Evolutionary conservation across 1,140 invertebrate species (phyloP).

Genomic region (Orius laevigatus): DNA sequence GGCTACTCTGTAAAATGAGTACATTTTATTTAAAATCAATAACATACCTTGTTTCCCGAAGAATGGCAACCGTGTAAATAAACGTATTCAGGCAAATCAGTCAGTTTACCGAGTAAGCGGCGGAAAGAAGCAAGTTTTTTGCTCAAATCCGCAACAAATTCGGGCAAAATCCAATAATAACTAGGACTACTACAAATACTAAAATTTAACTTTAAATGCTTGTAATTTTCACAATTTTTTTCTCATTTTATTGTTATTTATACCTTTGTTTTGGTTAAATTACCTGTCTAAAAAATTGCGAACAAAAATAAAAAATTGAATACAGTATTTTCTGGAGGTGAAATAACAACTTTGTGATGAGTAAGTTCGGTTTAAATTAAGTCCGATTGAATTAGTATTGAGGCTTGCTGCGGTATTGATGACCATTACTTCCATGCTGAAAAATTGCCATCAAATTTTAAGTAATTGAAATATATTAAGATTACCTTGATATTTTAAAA

Average conservation of each 20-base stretch:
- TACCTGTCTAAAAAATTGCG: conserved; percentile 7
- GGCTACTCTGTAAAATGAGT: conserved; percentile 23
- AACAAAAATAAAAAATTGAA: conserved; percentile 10
- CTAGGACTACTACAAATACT: conserved; percentile 4
- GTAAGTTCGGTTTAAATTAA: conserved; percentile 1
- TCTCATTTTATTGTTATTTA: too few relatives aligned
- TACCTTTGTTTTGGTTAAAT: too few relatives aligned
- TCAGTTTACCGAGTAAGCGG: conserved; percentile 21
- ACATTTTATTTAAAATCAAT: conserved; percentile 10
- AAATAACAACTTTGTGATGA: too few relatives aligned
- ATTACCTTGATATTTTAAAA: conserved; percentile 15
- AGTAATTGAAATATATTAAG: not conserved
- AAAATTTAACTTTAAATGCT: conserved; percentile 1
- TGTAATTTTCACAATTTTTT: too few relatives aligned
- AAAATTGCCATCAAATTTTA: not conserved
- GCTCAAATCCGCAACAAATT: conserved; percentile 4
- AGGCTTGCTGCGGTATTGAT: not conserved
- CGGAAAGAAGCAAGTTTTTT: conserved; percentile 5
- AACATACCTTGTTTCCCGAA: conserved; percentile 27
- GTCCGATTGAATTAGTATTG: not conserved
- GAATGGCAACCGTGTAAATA: conserved; percentile 27
- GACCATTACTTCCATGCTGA: not conserved
- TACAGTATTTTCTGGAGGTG: not conserved
- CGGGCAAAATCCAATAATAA: conserved; percentile 12
- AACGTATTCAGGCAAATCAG: conserved; percentile 25